Conservation (phyloP, 2,888 invertebrate species). For the Pollenia griseotomentosa region DNA sequence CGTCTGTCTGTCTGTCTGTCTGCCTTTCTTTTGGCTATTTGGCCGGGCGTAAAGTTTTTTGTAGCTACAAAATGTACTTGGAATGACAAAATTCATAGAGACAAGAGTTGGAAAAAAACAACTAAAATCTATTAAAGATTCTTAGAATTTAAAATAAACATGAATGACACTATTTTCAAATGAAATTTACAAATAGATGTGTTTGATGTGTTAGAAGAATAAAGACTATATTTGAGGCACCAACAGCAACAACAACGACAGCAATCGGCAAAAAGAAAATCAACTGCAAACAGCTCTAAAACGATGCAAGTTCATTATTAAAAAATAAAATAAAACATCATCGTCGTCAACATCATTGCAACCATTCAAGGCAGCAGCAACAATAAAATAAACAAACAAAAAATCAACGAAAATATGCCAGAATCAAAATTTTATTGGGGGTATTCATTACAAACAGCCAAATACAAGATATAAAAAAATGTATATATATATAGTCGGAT, state of each 20-base stretch:
- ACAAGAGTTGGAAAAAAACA: constrained; percentile 12
- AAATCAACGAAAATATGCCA: constrained; percentile 37
- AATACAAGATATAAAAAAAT: not conserved
- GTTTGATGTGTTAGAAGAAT: constrained; percentile 63
- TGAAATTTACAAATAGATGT: constrained; percentile 72
- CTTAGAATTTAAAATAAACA: constrained; percentile 73
- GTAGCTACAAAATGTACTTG: constrained; percentile 17
- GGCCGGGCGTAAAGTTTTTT: constrained; percentile 10
- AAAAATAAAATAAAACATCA: constrained; percentile 41
- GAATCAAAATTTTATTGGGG: constrained; percentile 28
- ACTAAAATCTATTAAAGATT: constrained; percentile 72
- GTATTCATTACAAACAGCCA: constrained; percentile 1
- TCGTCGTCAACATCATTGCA: constrained; percentile 41
- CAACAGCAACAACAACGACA: constrained; percentile 23
- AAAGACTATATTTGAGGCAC: constrained; percentile 34
- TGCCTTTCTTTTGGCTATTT: not conserved
- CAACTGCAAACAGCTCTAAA: constrained; percentile 28
- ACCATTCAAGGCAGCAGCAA: constrained; percentile 54
- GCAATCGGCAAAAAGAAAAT: constrained; percentile 6
- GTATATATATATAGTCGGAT: not conserved
- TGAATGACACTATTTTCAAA: constrained; percentile 74
- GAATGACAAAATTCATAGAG: constrained; percentile 47
- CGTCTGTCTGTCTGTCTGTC: constrained; percentile 20
- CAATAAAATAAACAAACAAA: constrained; percentile 27
- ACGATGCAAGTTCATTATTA: constrained; percentile 69